phyloP scores from a whole-genome alignment of 2,797 vertebrate genomes.

The Mus spretus region DNA sequence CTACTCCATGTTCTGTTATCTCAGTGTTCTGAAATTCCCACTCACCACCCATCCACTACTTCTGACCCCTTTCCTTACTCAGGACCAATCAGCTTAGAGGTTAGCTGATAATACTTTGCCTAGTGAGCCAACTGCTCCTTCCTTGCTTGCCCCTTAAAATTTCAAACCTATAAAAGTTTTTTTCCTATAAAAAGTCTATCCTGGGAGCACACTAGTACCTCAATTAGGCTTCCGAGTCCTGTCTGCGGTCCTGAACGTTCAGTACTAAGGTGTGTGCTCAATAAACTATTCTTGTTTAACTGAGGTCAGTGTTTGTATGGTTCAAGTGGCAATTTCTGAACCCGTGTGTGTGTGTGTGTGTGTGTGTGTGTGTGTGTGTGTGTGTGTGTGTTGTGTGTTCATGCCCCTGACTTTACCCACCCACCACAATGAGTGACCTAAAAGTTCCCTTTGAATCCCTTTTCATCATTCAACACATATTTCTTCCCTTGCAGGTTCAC shows the following conservation, averaged over 20 bases:
- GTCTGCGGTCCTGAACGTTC: not conserved
- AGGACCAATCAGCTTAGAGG: not conserved
- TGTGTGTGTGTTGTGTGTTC: constrained; percentile 35
- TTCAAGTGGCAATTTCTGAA: not conserved
- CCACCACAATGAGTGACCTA: not conserved
- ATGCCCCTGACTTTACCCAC: not conserved
- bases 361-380: too few species aligned
- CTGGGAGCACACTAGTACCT: not conserved
- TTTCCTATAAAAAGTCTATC: not conserved
- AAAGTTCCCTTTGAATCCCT: not conserved
- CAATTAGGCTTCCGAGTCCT: not conserved
- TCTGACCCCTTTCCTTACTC: not conserved
- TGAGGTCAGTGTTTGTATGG: not conserved
- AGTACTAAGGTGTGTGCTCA: not conserved
- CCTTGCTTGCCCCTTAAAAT: not conserved
- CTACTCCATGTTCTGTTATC: not conserved
- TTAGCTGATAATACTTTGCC: not conserved
- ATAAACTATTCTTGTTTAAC: not conserved
- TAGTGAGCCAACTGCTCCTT: not conserved
- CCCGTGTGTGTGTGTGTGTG: too few species aligned
- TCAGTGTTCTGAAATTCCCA: not conserved
- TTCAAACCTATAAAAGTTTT: not conserved
- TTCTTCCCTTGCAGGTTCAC: not conserved
- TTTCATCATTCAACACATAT: not conserved
- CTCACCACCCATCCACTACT: not conserved